A percentile compares a stretch with the other conserved stretches of the same genome.
Evolutionary conservation across 2,888 invertebrate genomes (phyloP).

Genomic region (Synanthedon vespiformis): DNA sequence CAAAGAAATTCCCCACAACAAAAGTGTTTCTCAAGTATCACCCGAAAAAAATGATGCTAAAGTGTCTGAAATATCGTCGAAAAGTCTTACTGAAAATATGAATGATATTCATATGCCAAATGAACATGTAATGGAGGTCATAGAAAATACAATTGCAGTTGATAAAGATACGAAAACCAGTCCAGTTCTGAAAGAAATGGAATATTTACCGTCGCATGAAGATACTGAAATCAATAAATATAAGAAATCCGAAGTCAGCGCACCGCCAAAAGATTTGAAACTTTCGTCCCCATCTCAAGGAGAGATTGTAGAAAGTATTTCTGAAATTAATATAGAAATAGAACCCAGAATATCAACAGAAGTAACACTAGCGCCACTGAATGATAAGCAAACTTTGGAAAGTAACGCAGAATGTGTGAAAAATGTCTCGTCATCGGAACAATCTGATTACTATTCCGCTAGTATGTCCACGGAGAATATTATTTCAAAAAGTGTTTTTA

Average conservation of each 20-base stretch:
- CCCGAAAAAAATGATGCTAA: background rate
- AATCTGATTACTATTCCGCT: constrained; percentile 31
- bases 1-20: background rate
- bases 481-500: constrained; percentile 41
- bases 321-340: background rate
- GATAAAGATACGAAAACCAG: background rate
- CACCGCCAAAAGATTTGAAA: too few species aligned
- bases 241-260: too few species aligned
- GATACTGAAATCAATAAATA: background rate
- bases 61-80: too few species aligned
- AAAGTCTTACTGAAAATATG: background rate
- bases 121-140: background rate
- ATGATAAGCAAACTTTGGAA: background rate
- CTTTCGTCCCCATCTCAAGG: too few species aligned
- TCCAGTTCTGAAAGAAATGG: too few species aligned
- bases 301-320: background rate
- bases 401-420: constrained; percentile 6
- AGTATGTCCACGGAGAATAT: constrained; percentile 25
- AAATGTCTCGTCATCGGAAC: constrained; percentile 32
- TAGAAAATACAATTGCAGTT: background rate
- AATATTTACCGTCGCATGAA: background rate
- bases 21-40: background rate
- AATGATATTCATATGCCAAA: background rate
- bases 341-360: background rate
- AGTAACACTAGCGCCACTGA: background rate